These are phyloP conservation scores for Varecia variegata DNA, from an alignment of 2,797 vertebrate genomes.

Conservation along the genomic window DNA sequence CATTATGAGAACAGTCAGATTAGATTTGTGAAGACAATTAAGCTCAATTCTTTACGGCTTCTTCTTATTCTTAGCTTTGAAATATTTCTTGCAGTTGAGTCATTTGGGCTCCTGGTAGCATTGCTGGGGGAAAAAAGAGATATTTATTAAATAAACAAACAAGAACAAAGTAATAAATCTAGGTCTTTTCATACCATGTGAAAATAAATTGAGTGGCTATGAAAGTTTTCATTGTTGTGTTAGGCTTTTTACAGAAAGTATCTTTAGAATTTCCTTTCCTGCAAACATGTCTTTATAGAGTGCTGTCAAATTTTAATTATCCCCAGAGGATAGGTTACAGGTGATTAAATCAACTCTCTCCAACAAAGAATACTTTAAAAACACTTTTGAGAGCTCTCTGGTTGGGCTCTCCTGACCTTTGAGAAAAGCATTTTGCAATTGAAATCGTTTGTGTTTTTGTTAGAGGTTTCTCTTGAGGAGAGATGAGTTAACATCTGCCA, in stretches of 20 bases:
- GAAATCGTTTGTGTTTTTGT: neutral
- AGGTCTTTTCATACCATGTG: slow-evolving; percentile 16
- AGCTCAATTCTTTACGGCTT: slow-evolving; percentile 71
- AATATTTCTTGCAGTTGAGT: slow-evolving; percentile 63
- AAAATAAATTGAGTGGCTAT: slow-evolving; percentile 46
- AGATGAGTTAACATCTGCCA: neutral
- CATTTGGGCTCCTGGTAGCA: slow-evolving; percentile 57
- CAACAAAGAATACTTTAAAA: slow-evolving; percentile 27
- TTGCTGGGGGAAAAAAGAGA: neutral
- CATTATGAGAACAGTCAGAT: slow-evolving; percentile 78
- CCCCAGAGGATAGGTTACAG: slow-evolving; percentile 39
- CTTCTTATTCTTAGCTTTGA: slow-evolving; percentile 64
- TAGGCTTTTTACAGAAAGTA: slow-evolving; percentile 22
- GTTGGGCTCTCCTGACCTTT: neutral
- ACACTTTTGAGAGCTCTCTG: neutral
- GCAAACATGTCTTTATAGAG: neutral
- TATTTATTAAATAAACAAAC: slow-evolving; percentile 64
- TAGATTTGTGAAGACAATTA: slow-evolving; percentile 79
- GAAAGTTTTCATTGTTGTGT: neutral
- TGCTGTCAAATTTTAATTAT: slow-evolving; percentile 42
- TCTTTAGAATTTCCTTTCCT: slow-evolving; percentile 35
- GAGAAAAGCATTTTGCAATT: neutral
- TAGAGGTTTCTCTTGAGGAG: neutral
- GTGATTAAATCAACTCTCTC: slow-evolving; percentile 59
- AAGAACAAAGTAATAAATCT: slow-evolving; percentile 71